Evolutionary conservation across 2,888 invertebrate species (phyloP).

Genomic region (Erebia epiphron): DNA sequence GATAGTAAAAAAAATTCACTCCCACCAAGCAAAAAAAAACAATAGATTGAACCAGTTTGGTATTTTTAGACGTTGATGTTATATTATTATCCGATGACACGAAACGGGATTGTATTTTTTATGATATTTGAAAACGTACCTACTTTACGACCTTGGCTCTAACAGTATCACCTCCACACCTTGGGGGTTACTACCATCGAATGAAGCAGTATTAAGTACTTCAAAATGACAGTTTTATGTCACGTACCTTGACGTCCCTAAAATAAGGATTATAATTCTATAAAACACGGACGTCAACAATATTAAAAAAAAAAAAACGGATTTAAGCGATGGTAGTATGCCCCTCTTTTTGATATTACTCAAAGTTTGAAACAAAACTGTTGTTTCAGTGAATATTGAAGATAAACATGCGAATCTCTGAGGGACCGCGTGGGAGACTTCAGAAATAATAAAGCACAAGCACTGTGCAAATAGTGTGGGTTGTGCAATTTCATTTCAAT

Average conservation of each 20-base stretch:
- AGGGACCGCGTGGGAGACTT: slow-evolving; percentile 15
- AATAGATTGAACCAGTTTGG: background rate
- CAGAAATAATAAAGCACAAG: slow-evolving; percentile 30
- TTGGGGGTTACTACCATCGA: too few relatives aligned
- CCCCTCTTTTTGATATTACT: background rate
- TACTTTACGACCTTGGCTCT: background rate
- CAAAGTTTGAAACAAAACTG: background rate
- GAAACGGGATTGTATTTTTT: background rate
- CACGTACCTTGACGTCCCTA: too few relatives aligned
- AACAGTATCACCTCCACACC: background rate
- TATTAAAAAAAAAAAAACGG: too few relatives aligned
- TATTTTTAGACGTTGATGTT: background rate
- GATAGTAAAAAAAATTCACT: background rate
- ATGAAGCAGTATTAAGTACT: too few relatives aligned
- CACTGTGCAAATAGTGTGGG: slow-evolving; percentile 30
- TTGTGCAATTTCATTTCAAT: slow-evolving; percentile 28
- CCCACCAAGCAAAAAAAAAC: background rate
- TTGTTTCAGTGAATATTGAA: slow-evolving; percentile 9
- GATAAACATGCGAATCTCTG: slow-evolving; percentile 10
- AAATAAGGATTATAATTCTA: too few relatives aligned
- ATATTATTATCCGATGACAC: background rate
- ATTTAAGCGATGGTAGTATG: too few relatives aligned
- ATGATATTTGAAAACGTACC: background rate
- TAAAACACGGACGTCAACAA: too few relatives aligned
- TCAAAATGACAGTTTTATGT: too few relatives aligned